phyloP scores from a whole-genome alignment of 1,140 invertebrate species.

The Bombyx mandarina region DNA sequence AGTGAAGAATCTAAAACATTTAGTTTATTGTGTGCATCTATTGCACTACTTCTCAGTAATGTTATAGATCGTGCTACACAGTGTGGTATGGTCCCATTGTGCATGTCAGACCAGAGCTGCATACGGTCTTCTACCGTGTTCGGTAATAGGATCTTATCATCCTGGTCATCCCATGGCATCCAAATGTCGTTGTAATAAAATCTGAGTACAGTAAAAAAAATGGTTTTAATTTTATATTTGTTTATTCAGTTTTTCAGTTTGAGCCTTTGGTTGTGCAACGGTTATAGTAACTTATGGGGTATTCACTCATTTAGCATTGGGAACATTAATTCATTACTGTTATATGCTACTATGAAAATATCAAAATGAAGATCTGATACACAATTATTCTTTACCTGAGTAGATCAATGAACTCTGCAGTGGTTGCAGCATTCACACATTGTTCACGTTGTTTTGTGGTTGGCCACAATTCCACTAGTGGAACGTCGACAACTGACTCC shows the following conservation, averaged over 20 bases:
- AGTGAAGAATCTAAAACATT: conserved; percentile 47
- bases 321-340: too few relatives aligned
- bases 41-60: conserved; percentile 44
- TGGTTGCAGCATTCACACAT: conserved; percentile 48
- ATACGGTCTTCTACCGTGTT: conserved; percentile 57
- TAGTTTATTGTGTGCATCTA: conserved; percentile 46
- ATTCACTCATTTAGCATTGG: too few relatives aligned
- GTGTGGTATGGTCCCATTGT: conserved; percentile 47
- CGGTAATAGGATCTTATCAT: conserved; percentile 45
- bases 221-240: neutral
- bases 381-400: conserved; percentile 30
- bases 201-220: conserved; percentile 17
- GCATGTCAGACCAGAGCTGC: conserved; percentile 48
- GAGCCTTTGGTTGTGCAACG: too few relatives aligned
- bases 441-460: conserved; percentile 46
- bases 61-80: conserved; percentile 41
- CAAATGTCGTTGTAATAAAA: conserved; percentile 57
- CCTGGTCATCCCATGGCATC: conserved; percentile 66
- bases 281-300: too few relatives aligned
- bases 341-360: too few relatives aligned
- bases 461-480: conserved; percentile 54
- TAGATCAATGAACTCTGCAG: conserved; percentile 59
- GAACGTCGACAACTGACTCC: conserved; percentile 44
- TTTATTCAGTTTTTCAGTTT: too few relatives aligned
- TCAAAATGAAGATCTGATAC: too few relatives aligned